Conservation (phyloP, 1,140 invertebrate genomes). For the Orchesella cincta region DNA sequence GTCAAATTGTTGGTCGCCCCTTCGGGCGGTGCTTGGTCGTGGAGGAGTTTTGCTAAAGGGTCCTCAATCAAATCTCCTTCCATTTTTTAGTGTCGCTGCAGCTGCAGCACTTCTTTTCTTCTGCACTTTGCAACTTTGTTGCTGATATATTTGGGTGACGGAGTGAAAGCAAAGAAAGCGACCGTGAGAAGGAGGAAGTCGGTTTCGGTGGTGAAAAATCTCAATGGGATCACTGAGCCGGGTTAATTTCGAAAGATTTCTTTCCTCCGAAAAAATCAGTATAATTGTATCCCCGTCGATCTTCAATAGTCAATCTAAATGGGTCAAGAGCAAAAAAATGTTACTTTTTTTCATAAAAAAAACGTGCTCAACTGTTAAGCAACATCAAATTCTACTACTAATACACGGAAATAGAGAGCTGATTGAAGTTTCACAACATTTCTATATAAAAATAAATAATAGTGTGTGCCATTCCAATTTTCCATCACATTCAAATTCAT, state of each 20-base stretch:
- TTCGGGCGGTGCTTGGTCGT: not conserved
- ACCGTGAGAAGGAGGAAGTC: too few species aligned
- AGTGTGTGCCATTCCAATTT: not conserved
- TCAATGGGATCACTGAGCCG: too few species aligned
- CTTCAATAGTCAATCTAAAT: not conserved
- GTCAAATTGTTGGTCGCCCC: not conserved
- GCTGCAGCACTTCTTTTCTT: not conserved
- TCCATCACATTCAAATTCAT: not conserved
- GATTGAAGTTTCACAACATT: too few species aligned
- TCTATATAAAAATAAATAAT: too few species aligned
- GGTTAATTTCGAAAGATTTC: too few species aligned
- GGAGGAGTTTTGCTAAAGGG: not conserved
- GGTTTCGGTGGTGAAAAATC: too few species aligned
- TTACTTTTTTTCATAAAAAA: too few species aligned
- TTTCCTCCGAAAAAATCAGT: not conserved
- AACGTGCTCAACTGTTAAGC: too few species aligned
- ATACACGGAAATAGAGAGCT: too few species aligned
- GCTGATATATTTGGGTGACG: too few species aligned
- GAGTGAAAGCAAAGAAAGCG: too few species aligned
- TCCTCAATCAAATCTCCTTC: constrained; percentile 21
- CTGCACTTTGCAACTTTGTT: not conserved
- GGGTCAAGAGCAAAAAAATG: not conserved
- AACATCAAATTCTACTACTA: too few species aligned
- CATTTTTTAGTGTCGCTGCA: constrained; percentile 10
- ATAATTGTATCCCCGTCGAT: not conserved